phyloP scores from a whole-genome alignment of 1,140 invertebrate genomes.

The Apis laboriosa region DNA sequence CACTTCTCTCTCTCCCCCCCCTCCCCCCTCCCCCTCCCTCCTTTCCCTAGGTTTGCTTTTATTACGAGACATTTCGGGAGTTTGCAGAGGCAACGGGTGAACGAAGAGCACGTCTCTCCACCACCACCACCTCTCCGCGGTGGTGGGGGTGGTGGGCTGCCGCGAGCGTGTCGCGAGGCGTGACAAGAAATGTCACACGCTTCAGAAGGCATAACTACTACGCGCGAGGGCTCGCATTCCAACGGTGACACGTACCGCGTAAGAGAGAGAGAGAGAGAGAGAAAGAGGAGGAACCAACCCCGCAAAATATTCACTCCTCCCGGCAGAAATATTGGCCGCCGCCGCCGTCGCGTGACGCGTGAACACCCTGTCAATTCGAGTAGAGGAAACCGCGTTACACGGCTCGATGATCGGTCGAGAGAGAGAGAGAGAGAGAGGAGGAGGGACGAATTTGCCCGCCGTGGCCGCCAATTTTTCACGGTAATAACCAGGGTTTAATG shows the following conservation, averaged over 20 bases:
- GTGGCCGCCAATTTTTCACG: constrained; percentile 34
- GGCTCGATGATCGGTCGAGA: constrained; percentile 22
- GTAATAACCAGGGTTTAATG: constrained; percentile 45
- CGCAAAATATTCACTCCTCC: constrained; percentile 59
- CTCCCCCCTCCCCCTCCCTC: neutral
- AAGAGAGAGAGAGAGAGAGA: constrained; percentile 17
- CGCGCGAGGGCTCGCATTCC: constrained; percentile 60
- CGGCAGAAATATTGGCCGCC: constrained; percentile 58
- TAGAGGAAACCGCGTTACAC: constrained; percentile 52
- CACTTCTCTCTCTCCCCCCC: constrained; percentile 32
- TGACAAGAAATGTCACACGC: constrained; percentile 78
- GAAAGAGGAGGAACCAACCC: constrained; percentile 54
- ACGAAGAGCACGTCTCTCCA: constrained; percentile 41
- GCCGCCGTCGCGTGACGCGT: constrained; percentile 43
- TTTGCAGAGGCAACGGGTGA: constrained; percentile 48
- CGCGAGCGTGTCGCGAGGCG: constrained; percentile 67
- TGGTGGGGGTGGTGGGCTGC: constrained; percentile 31
- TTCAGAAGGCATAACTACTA: constrained; percentile 72
- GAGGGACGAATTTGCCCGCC: constrained; percentile 23
- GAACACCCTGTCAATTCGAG: constrained; percentile 57
- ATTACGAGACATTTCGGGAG: constrained; percentile 72
- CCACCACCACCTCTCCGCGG: neutral
- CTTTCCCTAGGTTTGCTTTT: constrained; percentile 64
- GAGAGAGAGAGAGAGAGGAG: neutral
- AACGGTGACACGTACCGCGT: constrained; percentile 57